Evolutionary conservation across 1,140 invertebrate species (phyloP), one percentile per base, ranked within the genome.

Genomic region (Bombus polaris): DNA sequence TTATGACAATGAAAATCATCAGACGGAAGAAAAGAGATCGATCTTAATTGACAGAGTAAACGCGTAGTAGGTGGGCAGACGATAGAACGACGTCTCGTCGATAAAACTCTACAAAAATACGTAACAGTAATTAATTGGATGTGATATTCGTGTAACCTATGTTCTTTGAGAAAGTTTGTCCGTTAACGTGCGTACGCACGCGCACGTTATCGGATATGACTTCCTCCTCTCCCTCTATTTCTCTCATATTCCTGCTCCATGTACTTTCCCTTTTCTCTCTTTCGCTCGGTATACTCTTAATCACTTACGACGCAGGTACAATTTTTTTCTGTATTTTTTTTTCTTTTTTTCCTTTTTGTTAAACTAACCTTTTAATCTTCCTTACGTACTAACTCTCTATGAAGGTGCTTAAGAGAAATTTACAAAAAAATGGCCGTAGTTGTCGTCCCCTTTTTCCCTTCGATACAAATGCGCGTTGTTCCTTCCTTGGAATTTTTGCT

Each of bases 301-400:
- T 90, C 84, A 85, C 87, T 90, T 91, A 91, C 86, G 85, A 89
- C 90, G 89, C 91, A 92, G 92, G 92, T 92, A 93, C 89, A 92
- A 87, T 90, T 92, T 91, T 87, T 85, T 62, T 85, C 47, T 75
- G 28, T 82, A 88, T 88, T 88, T 88, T 88, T 90, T 78, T 59
- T 65, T 5, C 0, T 65, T 44, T 87, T 87, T 83, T 71, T 47
- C n/a, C 28, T 39, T 85, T 44, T 68, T 76, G 82, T 76, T 87
- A 70, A 83, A 83, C 72, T 78, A 83, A 76, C 22, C 59, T 65
- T 86, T 66, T 66, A 62, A 73, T 81, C 53, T 47, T 76, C 5
- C 86, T 87, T 87, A 87, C 37, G 15, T 47, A n/a, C 86, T 84
- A 84, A 85, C 44, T 75, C n/a, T 72, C 86, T 84, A 87, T 74